Base-by-base conservation (phyloP, 2,113 vertebrate genomes). In the Leptosomus discolor region DNA sequence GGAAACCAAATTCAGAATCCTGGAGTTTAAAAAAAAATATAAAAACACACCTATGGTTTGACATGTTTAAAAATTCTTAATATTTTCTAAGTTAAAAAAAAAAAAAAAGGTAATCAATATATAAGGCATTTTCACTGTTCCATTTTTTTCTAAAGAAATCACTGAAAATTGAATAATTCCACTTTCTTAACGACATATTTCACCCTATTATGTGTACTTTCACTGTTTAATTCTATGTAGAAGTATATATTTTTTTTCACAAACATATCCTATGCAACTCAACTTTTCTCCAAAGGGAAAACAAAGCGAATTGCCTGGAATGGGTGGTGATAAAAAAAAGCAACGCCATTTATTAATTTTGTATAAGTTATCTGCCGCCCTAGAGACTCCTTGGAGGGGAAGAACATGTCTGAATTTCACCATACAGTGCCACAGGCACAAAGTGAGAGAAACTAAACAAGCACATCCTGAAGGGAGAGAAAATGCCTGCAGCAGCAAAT, bases 361-460 rank as follows among this genome's bases (percentile, higher is more conserved):
- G 88, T 97, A 74, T 98, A 97, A 97, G 97, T 97, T 97, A 95
- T 96, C 83, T 76, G 95, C 95, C 91, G 96, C 95, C 91, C 88
- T 64, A 95, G 97, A 98, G 97, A 98, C 94, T 98, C 97, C 97
- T 99, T 98, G 97, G 98, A 98, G 97, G 91, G 94, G 97, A 98
- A 98, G 98, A 98, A 97, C 97, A 97, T 95, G 97, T 97, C 98
- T 98, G 98, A 98, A 98, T 99, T 98, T 98, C 97, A 98, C 98
- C 98, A 98, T 36, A 97, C 94, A 98, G 75, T 96, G 99, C 99
- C 98, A 98, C 96, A 97, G 98, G 99, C 98, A 97, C 96, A 97
- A 97, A 98, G 97, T 95, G 97, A 98, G 96, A 98, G 98, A 98
- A 99, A 98, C 98, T 98, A 99, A 99, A 99, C 98, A 99, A 99